Percentiles rank a stretch among this genome's conserved stretches.
These are phyloP conservation scores for Dorcus hopei DNA, from an alignment of 2,888 invertebrate species.

Conservation along the genomic window DNA sequence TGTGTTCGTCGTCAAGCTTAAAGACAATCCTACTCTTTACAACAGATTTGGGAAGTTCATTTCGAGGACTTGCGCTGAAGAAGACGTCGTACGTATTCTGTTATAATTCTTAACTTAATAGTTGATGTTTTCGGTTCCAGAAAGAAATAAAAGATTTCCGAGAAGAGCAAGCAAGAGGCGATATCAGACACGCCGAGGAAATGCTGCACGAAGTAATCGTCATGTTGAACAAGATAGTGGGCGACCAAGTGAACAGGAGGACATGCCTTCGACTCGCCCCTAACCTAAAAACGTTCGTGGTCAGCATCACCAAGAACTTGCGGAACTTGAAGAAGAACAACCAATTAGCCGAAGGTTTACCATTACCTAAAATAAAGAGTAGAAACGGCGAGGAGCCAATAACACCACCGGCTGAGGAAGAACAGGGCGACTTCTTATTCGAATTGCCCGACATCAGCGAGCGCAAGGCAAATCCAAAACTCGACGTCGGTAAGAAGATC, in stretches of 20 bases:
- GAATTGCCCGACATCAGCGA: not conserved
- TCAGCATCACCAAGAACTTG: constrained; percentile 16
- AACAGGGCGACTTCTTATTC: constrained; percentile 29
- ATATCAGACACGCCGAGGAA: constrained; percentile 32
- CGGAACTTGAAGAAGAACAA: constrained; percentile 21
- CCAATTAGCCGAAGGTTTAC: constrained; percentile 27
- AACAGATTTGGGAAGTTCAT: constrained; percentile 24
- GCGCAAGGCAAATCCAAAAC: constrained; percentile 4
- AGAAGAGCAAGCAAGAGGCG: constrained; percentile 27
- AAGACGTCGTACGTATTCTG: constrained; percentile 25
- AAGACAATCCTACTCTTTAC: constrained; percentile 23
- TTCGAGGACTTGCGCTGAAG: constrained; percentile 21
- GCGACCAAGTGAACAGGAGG: constrained; percentile 34
- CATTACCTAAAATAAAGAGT: constrained; percentile 24
- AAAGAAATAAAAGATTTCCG: constrained; percentile 23
- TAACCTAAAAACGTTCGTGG: constrained; percentile 27
- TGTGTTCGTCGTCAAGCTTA: constrained; percentile 25
- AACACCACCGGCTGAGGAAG: constrained; percentile 13
- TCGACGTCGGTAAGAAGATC: constrained; percentile 23
- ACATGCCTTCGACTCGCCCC: constrained; percentile 32
- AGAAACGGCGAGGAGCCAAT: constrained; percentile 6
- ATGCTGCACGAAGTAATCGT: constrained; percentile 35
- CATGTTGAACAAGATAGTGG: constrained; percentile 36
- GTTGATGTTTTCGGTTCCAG: constrained; percentile 15
- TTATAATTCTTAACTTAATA: too few species aligned